Base-by-base conservation (phyloP, 2,888 invertebrate genomes). In the Platycnemis pennipes region DNA sequence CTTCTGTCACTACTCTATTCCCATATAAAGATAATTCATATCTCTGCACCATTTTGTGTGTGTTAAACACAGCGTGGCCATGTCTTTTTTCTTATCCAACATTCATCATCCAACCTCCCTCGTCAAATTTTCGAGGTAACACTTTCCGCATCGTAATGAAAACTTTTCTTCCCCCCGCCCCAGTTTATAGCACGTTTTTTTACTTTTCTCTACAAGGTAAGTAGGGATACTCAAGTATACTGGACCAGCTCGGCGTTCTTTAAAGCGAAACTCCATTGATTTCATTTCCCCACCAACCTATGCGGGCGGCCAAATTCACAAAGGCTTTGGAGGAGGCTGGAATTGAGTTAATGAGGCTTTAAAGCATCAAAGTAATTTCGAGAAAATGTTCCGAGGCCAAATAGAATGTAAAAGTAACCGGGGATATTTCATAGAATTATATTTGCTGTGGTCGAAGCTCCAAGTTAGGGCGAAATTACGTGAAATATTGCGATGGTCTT, bases 331-430 rank as follows among this genome's bases (percentile, higher is more conserved):
- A 22, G n/a, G n/a, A 63, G 63, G 22, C n/a, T 4, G 63, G 63
- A 63, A 63, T 63, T 63, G 63, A 63, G 63, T n/a, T 63, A 63
- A 63, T 63, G 63, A 63, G 63, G n/a, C 63, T 63, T 63, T 63
- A 22, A 26, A 63, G 0, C 63, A 26, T 63, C 26, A 63, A 63
- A 63, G 63, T 63, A 26, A 7, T 63, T n/a, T 63, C n/a, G n/a
- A 22, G 19, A 16, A 19, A 19, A 2, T 16, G 19, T 16, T 16
- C 19, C 4, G 63, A 63, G 63, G 22, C 63, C 63, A 1, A 3
- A 5, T 26, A n/a, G n/a, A 26, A 63, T 63, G 26, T 8, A n/a
- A n/a, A n/a, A n/a, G n/a, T 49, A 49, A 49, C 11, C 19, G 19
- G 49, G 11, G 19, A 19, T 49, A 19, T 3, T 49, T 49, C 49